Evolutionary conservation across 2,113 vertebrate species (phyloP), one percentile per base, ranked within the genome.

Genomic region (Columbina picui): DNA sequence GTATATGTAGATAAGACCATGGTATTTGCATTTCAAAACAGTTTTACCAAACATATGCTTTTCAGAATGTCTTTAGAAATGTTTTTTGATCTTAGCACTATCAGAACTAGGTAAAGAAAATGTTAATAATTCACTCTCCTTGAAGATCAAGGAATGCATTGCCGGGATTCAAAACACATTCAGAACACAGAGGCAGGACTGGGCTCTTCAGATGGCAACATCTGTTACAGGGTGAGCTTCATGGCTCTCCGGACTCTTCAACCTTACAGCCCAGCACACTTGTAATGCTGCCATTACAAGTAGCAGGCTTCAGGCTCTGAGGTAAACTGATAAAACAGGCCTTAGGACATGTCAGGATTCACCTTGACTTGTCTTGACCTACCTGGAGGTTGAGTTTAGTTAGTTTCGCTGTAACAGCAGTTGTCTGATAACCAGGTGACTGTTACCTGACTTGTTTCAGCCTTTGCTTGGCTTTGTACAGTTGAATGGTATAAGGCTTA

Each of bases 61-160:
- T 82, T 87, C 91, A 92, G 38, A 61, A 63, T 43, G 69, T 63
- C 71, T 75, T 74, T n/a, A 71, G 67, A 83, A 84, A 59, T 0
- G 1, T 26, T 74, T 16, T 45, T 85, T 76, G 18, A 76, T 75
- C 38, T 78, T 61, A 71, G 26, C 43, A 41, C 32, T 93, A 50
- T 71, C 82, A 71, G 49, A 89, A 41, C 23, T 34, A 45, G 26
- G 16, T 75, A 84, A 80, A 93, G 43, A 60, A 73, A 77, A 80
- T 45, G 59, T 86, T 94, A 83, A 73, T 89, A 68, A 86, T 84
- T 86, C 34, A 76, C 43, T 87, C 22, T 76, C 30, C 71, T 89
- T 86, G 49, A 76, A 89, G 57, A 91, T 60, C 29, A 73, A 73
- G 26, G 36, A 73, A 41, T 34, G 32, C 20, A 30, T 69, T 0